Evolutionary conservation across 1,140 invertebrate genomes (phyloP), one percentile per base, ranked within the genome.

Genomic region (Aphelenchoides besseyi): DNA sequence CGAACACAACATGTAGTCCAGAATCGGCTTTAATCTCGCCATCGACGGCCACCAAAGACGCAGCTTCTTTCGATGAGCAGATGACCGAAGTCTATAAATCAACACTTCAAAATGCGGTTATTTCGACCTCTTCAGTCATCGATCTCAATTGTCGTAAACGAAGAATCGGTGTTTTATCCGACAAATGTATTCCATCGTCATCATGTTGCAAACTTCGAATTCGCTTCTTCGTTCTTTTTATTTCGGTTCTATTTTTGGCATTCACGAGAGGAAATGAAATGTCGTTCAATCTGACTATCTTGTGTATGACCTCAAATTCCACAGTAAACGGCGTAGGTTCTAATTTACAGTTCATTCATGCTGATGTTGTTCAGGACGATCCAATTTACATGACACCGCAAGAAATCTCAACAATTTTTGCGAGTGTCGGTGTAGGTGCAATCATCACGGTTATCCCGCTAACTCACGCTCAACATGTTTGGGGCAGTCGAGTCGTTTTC

Each of bases 301-400:
- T 74, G 48, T 74, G 73, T 32, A 74, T 74, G 73, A 74, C 73
- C 30, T 55, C 73, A n/a, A 74, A 74, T 48, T 77, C 63, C 18
- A 73, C 72, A 3, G 33, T 77, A 12, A 77, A 74, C 32, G 35
- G 53, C 29, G 70, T 72, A n/a, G n/a, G n/a, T n/a, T 33, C 12
- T 12, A 30, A 68, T n/a, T 72, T 26, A 18, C 37, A 29, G 9
- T 71, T 76, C 8, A 3, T 3, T 72, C 12, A 5, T 3, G n/a
- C 5, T 2, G 3, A 48, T 5, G n/a, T 30, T 2, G 62, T 72
- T 62, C n/a, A 73, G 71, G 71, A 73, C 29, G 18, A n/a, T n/a
- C 57, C 72, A 9, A 28, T 74, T 8, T 18, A 23, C 12, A 74
- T 74, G 59, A 64, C 37, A 8, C 71, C 72, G 12, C 29, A 72